Evolutionary conservation across 2,888 invertebrate genomes (phyloP), one percentile per base, ranked within the genome.

Genomic region (Plebejus melissa): DNA sequence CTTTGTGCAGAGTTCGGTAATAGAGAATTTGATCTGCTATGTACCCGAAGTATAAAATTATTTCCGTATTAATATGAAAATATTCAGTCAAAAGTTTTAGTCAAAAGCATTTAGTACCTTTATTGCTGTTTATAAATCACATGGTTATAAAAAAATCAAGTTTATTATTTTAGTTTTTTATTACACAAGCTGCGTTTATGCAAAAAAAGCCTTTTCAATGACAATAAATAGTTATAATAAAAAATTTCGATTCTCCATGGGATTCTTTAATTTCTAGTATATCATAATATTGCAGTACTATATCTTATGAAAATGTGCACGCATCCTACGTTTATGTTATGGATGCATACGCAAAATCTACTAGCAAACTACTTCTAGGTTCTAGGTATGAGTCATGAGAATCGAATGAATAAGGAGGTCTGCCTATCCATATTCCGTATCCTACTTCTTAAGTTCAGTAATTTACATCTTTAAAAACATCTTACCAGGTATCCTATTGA

Each of bases 401-500:
- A 28, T 28, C 28, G 28, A 7, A 60, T 28, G 60, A 60, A 28
- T 60, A 28, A 60, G 32, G 65, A 65, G 32, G 32, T 41, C 41
- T 7, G 22, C 22, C 22, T 22, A 22, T 22, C 22, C 22, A 22
- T 22, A 22, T 22, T n/a, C 6, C 6, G 0, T 9, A 11, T 4
- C 65, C 16, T 65, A 65, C 28, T 28, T 13, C 32, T 65, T 32
- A 65, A 65, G 13, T 32, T 32, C 13, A 32, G 32, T 28, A 50
- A 50, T 50, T 54, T 50, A 16, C 13, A 54, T 72, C 7, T 46
- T 9, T 72, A 72, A 54, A 80, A 46, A 28, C 9, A 46, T 74
- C 86, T 85, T 80, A 93, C 94, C 90, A 54, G 93, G 90, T 87
- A 94, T 90, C 80, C 92, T 88, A 81, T 84, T 91, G 11, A 94